Evolutionary conservation across 2,888 invertebrate genomes (phyloP), one percentile per base, ranked within the genome.

Genomic region (Cetonia aurata): DNA sequence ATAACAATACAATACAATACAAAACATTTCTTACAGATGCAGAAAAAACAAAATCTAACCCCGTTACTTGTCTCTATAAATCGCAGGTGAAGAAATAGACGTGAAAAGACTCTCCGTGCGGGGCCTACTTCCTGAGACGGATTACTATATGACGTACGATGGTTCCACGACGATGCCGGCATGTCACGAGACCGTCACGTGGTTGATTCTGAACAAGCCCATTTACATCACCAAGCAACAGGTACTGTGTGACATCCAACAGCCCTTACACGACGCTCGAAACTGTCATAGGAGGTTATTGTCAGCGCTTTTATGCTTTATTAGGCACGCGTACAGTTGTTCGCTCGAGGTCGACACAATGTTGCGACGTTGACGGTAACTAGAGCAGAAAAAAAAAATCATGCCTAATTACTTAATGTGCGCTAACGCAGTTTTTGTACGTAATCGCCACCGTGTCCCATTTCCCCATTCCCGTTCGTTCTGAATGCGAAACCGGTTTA

Each of bases 91-190:
- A 75, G 92, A 93, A 84, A 92, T 93, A 84, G 92, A 93, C 75
- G 91, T 98, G 74, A 93, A 93, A 83, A 90, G 93, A 79, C 86
- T 98, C 78, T 95, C 95, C 55, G 93, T 98, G 66, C 89, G 93
- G 66, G 95, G 95, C 33, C 88, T 99, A 70, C 86, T 99, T 73
- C 98, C 99, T 4, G 93, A 95, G 79, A 98, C 97, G 56, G 93
- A 95, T 82, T 94, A 96, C 86, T 99, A 96, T 87, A 96, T 99
- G 93, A 99, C 99, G 67, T 99, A 98, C 85, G 97, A 98, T 81
- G 99, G 98, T 60, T 98, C 98, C 52, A 93, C 96, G 71, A 98
- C 98, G 67, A 95, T 96, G 84, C 99, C 99, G 2, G 96, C 97
- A 74, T 99, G 99, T 87, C 94, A 96, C 86, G 99, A 99, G 86